Percentiles rank a stretch among this genome's conserved stretches.
Evolutionary conservation across 2,113 vertebrate genomes (phyloP).

Genomic region (Prunella himalayana): DNA sequence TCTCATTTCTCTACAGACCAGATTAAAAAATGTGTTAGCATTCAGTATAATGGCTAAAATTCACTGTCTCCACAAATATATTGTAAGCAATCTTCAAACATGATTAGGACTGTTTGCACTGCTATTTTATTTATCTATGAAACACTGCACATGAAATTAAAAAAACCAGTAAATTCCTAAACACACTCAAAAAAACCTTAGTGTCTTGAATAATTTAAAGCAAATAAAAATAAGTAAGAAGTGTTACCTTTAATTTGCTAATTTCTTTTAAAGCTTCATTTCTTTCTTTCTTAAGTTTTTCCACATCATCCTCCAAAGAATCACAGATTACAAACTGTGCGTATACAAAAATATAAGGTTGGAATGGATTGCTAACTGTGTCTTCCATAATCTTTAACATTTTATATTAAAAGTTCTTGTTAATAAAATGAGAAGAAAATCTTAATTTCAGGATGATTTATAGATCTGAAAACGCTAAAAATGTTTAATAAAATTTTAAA

Average conservation of each 20-base stretch:
- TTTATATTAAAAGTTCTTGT: not conserved
- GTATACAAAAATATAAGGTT: not conserved
- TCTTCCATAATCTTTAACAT: not conserved
- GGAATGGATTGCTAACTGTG: not conserved
- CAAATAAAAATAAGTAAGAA: not conserved
- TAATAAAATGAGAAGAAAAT: not conserved
- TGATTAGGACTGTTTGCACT: not conserved
- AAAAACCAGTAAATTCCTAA: not conserved
- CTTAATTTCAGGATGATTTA: not conserved
- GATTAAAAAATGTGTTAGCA: not conserved
- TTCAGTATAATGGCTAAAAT: not conserved
- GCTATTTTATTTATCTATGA: not conserved
- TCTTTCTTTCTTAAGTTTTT: conserved; percentile 80
- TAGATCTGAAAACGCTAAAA: not conserved
- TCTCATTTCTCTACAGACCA: not conserved
- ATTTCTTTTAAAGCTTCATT: conserved; percentile 83
- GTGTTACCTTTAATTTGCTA: conserved; percentile 81
- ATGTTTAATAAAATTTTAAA: not conserved
- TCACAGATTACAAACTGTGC: conserved; percentile 73
- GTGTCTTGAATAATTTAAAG: not conserved
- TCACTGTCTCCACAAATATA: not conserved
- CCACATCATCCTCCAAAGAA: conserved; percentile 79
- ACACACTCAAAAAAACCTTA: not conserved
- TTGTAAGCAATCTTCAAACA: not conserved
- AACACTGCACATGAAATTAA: not conserved